A percentile compares a stretch with the other conserved stretches of the same genome.
These are phyloP conservation scores for Podarcis cretensis DNA, from an alignment of 2,113 vertebrate genomes.

Conservation along the genomic window DNA sequence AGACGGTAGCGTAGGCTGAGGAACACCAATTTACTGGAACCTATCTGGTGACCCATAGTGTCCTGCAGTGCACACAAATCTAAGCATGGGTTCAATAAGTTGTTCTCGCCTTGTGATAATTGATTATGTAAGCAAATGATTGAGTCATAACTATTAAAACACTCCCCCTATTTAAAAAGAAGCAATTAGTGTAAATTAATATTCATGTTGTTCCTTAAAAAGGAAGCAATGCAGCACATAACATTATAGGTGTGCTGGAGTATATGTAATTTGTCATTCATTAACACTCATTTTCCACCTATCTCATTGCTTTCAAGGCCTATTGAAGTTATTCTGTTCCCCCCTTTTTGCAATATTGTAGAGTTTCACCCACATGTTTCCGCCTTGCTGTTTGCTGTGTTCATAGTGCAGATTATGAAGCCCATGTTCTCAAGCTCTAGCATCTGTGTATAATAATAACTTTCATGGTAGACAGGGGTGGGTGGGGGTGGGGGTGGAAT, in stretches of 20 bases:
- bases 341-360: background rate
- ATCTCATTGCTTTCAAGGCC: constrained; percentile 5
- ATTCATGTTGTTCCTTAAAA: background rate
- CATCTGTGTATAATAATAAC: background rate
- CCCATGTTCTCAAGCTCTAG: background rate
- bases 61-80: background rate
- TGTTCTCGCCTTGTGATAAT: background rate
- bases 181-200: background rate
- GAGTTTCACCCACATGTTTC: background rate
- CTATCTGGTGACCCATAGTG: background rate
- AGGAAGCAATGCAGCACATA: background rate
- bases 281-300: constrained; percentile 13
- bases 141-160: background rate
- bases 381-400: background rate
- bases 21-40: background rate
- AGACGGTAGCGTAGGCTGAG: background rate
- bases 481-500: background rate
- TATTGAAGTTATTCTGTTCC: background rate
- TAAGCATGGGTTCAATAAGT: background rate
- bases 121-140: background rate
- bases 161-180: background rate
- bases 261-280: background rate
- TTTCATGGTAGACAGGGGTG: background rate
- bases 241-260: background rate
- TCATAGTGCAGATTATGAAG: constrained; percentile 7